These are phyloP conservation scores for Platorchestia sp. DNA, from an alignment of 1,140 invertebrate species.

Conservation along the genomic window DNA sequence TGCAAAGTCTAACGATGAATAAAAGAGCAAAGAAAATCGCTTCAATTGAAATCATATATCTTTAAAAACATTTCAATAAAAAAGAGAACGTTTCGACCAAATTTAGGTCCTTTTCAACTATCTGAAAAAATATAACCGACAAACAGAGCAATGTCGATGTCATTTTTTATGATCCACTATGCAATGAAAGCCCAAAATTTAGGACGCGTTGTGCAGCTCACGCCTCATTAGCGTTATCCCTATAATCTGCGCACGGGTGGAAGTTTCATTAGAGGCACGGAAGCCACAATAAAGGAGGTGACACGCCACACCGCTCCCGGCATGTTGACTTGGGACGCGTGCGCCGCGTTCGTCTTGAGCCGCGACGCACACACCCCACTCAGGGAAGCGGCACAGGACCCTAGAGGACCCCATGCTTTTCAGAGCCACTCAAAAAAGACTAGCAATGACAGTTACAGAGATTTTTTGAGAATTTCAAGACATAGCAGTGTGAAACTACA, in stretches of 20 bases:
- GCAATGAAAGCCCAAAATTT: neutral
- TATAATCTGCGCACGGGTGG: neutral
- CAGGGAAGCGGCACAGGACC: neutral
- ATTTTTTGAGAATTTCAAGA: neutral
- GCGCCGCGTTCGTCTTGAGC: neutral
- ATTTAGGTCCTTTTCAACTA: too few relatives aligned
- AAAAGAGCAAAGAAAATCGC: too few relatives aligned
- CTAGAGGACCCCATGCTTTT: neutral
- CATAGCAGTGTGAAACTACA: too few relatives aligned
- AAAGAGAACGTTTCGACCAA: too few relatives aligned
- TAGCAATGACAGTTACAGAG: neutral
- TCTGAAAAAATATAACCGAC: neutral
- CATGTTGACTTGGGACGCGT: neutral
- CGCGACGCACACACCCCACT: neutral
- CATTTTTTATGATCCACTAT: neutral
- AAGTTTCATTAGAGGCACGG: conserved; percentile 21
- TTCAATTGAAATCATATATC: too few relatives aligned
- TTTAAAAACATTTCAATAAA: too few relatives aligned
- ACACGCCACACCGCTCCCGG: neutral
- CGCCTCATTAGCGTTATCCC: conserved; percentile 11
- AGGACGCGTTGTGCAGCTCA: neutral
- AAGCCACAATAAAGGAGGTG: conserved; percentile 20
- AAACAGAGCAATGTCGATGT: neutral
- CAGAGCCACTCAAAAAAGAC: neutral
- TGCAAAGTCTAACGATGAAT: too few relatives aligned